Percentiles rank a stretch among this genome's conserved stretches.
These are phyloP conservation scores for Silurus meridionalis DNA, from an alignment of 2,113 vertebrate genomes.

Conservation along the genomic window DNA sequence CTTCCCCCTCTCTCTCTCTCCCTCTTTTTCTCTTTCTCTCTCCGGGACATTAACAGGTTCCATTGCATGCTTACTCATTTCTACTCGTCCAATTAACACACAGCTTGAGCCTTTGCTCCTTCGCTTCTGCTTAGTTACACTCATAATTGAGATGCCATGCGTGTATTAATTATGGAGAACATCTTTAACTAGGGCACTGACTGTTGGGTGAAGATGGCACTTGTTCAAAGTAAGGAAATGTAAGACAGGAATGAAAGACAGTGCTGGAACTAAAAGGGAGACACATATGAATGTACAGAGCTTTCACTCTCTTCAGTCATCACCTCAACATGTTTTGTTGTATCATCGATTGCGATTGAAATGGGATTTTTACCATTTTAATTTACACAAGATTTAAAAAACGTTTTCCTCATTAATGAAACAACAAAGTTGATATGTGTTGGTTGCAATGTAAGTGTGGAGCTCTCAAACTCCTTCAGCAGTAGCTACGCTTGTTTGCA, in stretches of 20 bases:
- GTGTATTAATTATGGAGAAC: constrained; percentile 45
- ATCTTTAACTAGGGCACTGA: constrained; percentile 38
- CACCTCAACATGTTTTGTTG: no score
- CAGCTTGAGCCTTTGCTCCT: constrained; percentile 21
- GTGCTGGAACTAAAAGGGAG: neutral
- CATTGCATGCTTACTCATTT: constrained; percentile 32
- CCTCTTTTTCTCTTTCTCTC: constrained; percentile 28
- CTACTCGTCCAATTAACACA: constrained; percentile 31
- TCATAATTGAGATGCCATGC: constrained; percentile 36
- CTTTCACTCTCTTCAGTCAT: no score
- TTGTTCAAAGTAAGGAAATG: neutral
- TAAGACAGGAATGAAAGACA: neutral
- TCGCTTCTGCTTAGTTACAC: constrained; percentile 31
- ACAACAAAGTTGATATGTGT: neutral
- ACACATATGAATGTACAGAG: neutral
- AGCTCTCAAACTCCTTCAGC: neutral
- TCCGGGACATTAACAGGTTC: constrained; percentile 30
- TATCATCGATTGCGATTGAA: no score
- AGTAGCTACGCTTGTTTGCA: neutral
- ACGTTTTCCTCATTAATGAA: neutral
- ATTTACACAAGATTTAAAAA: neutral
- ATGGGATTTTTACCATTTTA: neutral
- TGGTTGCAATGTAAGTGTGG: neutral
- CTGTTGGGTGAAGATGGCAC: constrained; percentile 16
- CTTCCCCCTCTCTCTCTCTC: constrained; percentile 7